Conservation (phyloP, 1,140 invertebrate species). For the Bombus pyrosoma region DNA sequence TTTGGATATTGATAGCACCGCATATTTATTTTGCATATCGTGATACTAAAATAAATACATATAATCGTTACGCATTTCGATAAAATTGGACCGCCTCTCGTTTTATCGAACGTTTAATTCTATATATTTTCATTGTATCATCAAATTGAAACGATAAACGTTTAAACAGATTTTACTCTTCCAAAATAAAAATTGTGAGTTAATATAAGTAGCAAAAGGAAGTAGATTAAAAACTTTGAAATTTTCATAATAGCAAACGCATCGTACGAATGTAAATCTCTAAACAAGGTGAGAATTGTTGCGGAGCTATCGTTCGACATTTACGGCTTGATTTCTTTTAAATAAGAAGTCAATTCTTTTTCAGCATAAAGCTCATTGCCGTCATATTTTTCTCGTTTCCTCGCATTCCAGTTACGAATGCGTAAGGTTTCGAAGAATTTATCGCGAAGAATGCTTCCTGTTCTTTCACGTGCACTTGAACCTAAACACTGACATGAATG, state of each 20-base stretch:
- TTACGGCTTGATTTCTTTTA: neutral
- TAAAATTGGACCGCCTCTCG: neutral
- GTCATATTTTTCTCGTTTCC: neutral
- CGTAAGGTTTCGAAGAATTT: neutral
- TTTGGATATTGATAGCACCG: too few species aligned
- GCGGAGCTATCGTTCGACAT: neutral
- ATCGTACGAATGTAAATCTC: neutral
- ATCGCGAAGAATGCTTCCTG: neutral
- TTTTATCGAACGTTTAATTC: neutral
- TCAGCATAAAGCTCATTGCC: neutral
- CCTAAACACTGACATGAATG: neutral
- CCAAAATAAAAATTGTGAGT: neutral
- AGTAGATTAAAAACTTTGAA: too few species aligned
- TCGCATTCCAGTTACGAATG: neutral
- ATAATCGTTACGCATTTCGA: neutral
- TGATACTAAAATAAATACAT: neutral
- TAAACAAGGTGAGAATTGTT: slow-evolving; percentile 3
- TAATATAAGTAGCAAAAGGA: neutral
- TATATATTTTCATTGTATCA: neutral
- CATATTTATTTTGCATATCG: too few species aligned
- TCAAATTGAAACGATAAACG: neutral
- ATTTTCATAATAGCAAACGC: neutral
- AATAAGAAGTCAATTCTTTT: neutral
- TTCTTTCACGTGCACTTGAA: neutral
- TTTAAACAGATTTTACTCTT: neutral